Evolutionary conservation across 2,113 vertebrate species (phyloP).

Genomic region (Psittacara wagleri): DNA sequence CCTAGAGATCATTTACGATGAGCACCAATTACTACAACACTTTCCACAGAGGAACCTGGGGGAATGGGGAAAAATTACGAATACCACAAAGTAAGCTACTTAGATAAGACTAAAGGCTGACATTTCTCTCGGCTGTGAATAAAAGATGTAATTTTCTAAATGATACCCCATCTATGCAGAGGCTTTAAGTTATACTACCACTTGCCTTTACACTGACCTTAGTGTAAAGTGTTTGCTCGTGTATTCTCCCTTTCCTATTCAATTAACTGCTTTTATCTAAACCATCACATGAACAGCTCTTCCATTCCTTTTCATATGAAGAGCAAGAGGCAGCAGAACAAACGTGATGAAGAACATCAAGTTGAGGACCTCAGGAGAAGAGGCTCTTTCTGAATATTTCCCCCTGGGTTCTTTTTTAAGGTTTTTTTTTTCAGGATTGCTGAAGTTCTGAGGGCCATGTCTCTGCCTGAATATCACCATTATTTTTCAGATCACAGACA

Average conservation of each 20-base stretch:
- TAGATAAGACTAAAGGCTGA: not conserved
- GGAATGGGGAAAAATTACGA: not conserved
- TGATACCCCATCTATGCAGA: not conserved
- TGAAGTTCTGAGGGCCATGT: not conserved
- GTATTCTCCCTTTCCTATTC: not conserved
- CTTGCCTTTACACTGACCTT: not conserved
- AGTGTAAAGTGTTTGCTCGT: not conserved
- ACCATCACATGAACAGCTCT: not conserved
- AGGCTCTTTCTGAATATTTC: not conserved
- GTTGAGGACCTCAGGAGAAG: not conserved
- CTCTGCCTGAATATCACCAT: rapidly evolving
- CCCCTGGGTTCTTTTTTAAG: not conserved
- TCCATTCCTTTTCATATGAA: not conserved
- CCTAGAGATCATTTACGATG: not conserved
- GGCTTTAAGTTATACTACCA: not conserved
- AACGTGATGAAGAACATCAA: not conserved
- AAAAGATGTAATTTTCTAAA: not conserved
- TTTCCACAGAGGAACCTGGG: not conserved
- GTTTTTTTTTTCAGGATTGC: not conserved
- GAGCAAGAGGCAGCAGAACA: not conserved
- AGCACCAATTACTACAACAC: not conserved
- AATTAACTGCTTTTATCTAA: not conserved
- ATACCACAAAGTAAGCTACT: not conserved
- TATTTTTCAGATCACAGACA: not conserved
- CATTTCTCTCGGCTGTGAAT: not conserved